Percentiles rank a stretch among this genome's conserved stretches.
Conservation (phyloP, 2,888 invertebrate genomes). For the Drosophila differens region DNA sequence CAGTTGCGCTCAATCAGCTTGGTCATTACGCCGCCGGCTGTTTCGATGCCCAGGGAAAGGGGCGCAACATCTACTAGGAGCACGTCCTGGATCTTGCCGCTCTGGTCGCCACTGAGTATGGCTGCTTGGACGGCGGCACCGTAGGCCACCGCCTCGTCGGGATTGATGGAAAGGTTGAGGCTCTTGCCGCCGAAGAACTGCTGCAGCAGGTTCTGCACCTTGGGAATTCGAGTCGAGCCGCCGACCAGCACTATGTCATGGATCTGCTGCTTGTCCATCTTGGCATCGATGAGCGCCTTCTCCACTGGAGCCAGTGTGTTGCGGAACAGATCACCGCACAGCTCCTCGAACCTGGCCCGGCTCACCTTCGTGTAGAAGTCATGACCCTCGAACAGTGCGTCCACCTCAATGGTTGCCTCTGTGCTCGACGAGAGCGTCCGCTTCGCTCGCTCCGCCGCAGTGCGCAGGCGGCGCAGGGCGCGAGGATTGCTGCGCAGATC, state of each 20-base stretch:
- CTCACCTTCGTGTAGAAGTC: slow-evolving; percentile 80
- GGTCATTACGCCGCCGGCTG: slow-evolving; percentile 42
- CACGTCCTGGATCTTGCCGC: slow-evolving; percentile 40
- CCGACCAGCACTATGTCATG: slow-evolving; percentile 41
- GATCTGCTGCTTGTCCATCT: slow-evolving; percentile 42
- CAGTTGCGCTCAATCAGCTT: slow-evolving; percentile 38
- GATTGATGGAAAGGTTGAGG: slow-evolving; percentile 39
- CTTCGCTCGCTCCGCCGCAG: slow-evolving; percentile 76
- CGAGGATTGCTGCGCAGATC: slow-evolving; percentile 89
- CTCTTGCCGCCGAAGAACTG: slow-evolving; percentile 41
- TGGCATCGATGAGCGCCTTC: slow-evolving; percentile 40
- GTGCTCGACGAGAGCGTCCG: slow-evolving; percentile 39
- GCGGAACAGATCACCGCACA: slow-evolving; percentile 86
- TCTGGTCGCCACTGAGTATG: slow-evolving; percentile 40
- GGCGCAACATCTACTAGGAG: slow-evolving; percentile 38
- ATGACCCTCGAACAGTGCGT: slow-evolving; percentile 38
- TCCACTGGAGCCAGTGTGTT: slow-evolving; percentile 36
- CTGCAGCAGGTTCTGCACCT: slow-evolving; percentile 36
- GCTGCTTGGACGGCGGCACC: slow-evolving; percentile 44
- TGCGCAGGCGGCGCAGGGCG: slow-evolving; percentile 89
- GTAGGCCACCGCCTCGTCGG: slow-evolving; percentile 40
- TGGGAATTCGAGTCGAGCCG: slow-evolving; percentile 43
- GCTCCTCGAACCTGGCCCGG: slow-evolving; percentile 91
- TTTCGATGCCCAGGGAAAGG: slow-evolving; percentile 38
- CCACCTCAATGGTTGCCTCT: slow-evolving; percentile 38